These are phyloP conservation scores for Arion vulgaris DNA, from an alignment of 1,140 invertebrate genomes.

Conservation along the genomic window DNA sequence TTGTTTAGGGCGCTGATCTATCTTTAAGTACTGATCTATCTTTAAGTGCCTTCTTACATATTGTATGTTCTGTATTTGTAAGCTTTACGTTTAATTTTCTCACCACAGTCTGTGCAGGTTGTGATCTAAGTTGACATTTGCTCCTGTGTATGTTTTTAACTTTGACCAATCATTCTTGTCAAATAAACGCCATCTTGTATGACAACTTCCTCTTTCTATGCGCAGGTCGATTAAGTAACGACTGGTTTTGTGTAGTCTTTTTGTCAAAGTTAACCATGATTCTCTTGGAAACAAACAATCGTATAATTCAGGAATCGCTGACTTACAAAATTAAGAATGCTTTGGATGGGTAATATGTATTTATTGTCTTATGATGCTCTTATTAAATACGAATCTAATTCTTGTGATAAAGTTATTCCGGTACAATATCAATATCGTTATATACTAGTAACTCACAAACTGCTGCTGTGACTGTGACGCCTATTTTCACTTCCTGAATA, in stretches of 20 bases:
- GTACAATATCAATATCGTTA: too few species aligned
- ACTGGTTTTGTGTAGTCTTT: not conserved
- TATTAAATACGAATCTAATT: not conserved
- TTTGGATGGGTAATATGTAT: conserved; percentile 87
- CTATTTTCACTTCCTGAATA: conserved; percentile 36
- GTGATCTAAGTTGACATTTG: too few species aligned
- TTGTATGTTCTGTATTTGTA: too few species aligned
- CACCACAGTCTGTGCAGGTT: too few species aligned
- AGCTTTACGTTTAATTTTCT: too few species aligned
- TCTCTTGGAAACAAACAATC: conserved; percentile 98
- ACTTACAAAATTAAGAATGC: conserved; percentile 96
- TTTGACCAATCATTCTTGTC: conserved; percentile 21
- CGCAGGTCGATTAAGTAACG: not conserved
- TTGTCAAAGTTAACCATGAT: conserved; percentile 83
- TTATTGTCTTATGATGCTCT: not conserved
- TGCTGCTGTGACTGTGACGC: conserved; percentile 31
- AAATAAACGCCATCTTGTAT: conserved; percentile 32
- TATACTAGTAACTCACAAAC: too few species aligned
- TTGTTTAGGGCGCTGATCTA: too few species aligned
- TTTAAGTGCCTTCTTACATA: too few species aligned
- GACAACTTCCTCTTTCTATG: conserved; percentile 22
- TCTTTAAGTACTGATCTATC: too few species aligned
- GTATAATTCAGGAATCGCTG: conserved; percentile 96
- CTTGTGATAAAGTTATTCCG: too few species aligned
- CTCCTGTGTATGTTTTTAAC: too few species aligned